Base-by-base conservation (phyloP, 2,888 invertebrate species). In the Stomorhina lunata region DNA sequence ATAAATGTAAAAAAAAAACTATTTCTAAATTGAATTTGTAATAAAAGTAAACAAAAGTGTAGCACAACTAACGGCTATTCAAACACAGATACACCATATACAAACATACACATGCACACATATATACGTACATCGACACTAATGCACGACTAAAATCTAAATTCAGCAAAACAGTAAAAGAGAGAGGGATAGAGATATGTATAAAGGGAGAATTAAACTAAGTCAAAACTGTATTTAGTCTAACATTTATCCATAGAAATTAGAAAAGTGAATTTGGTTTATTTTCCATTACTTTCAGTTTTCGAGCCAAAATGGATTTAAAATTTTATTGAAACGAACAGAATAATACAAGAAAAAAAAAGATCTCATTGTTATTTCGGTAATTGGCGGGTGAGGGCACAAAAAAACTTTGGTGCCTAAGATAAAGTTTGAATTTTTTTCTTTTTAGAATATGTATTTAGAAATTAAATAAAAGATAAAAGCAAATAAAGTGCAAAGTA, bases 321-420 rank as follows among this genome's bases (percentile, higher is more conserved):
- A 25, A 25, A 50, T 80, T 77, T 17, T 48, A 55, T 57, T 65
- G 63, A 34, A 63, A 73, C n/a, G n/a, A n/a, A n/a, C n/a, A n/a
- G n/a, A n/a, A n/a, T n/a, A n/a, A n/a, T n/a, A n/a, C n/a, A 34
- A 4, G 37, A 9, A 50, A 53, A 22, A 66, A 37, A 20, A 9
- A 5, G 22, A 10, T 29, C 6, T 63, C 76, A 73, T 59, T 82
- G 57, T 68, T 20, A 12, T 32, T 32, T 9, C 12, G 61, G 22
- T 43, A 43, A 50, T 75, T 40, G 75, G 20, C 43, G 79, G 68
- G 73, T 27, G 57, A 48, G 48, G 63, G 73, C 29, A 48, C 12
- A 34, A 50, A 43, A n/a, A n/a, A n/a, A 66, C 6, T 50, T 57
- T 20, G 4, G 4, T n/a, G 72, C 43, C 17, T 32, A 32, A 25